Percentiles rank a stretch among this genome's conserved stretches.
These are phyloP conservation scores for Peromyscus aztecus DNA, from an alignment of 2,797 vertebrate genomes.

Conservation along the genomic window DNA sequence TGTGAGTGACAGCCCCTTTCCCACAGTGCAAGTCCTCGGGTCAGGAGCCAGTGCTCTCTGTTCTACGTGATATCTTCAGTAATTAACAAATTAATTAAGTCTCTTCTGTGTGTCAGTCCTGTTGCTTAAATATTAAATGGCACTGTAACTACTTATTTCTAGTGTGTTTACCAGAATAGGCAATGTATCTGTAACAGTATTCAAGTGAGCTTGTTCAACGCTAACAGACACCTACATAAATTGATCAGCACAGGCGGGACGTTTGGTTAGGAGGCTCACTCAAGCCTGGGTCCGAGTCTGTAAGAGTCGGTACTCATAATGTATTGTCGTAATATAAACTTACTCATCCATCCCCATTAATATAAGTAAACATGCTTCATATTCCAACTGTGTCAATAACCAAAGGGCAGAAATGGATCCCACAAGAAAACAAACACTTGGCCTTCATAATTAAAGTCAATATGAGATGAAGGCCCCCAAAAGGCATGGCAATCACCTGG, in stretches of 20 bases:
- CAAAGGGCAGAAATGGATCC: constrained; percentile 76
- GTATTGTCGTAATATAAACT: constrained; percentile 62
- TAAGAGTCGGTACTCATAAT: constrained; percentile 79
- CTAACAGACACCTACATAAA: constrained; percentile 28
- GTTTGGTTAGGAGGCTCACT: constrained; percentile 70
- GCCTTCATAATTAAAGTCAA: constrained; percentile 86
- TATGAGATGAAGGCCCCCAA: constrained; percentile 78
- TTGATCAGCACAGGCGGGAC: constrained; percentile 54
- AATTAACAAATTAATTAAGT: not conserved
- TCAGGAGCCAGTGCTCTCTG: not conserved
- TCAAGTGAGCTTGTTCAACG: not conserved
- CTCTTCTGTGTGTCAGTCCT: not conserved
- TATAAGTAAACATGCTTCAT: constrained; percentile 74
- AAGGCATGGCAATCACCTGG: constrained; percentile 81
- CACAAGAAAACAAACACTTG: constrained; percentile 84
- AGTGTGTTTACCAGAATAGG: constrained; percentile 44
- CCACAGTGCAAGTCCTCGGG: not conserved
- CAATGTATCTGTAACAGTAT: not conserved
- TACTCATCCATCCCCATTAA: constrained; percentile 64
- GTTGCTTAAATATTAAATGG: not conserved
- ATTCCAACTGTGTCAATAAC: constrained; percentile 88
- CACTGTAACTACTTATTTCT: not conserved
- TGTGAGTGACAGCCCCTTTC: no score
- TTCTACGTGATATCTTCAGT: not conserved
- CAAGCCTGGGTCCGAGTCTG: constrained; percentile 71